Evolutionary conservation across 2,797 vertebrate species (phyloP).

Genomic region (Aeoliscus strigatus): DNA sequence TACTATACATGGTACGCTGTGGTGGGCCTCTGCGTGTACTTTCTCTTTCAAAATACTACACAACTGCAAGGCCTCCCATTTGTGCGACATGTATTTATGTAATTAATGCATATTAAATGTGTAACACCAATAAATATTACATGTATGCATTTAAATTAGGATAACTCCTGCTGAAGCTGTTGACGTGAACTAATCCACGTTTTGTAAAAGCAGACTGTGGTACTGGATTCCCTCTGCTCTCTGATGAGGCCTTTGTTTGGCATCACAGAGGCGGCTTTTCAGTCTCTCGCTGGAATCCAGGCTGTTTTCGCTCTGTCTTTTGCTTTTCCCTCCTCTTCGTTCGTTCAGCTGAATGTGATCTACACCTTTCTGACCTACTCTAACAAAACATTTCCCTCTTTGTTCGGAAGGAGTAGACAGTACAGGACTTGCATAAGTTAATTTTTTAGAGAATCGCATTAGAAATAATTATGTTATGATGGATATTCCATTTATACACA

Average conservation of each 20-base stretch:
- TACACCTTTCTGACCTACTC: not conserved
- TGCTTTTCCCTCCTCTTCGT: conserved; percentile 1
- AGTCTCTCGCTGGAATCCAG: conserved; percentile 52
- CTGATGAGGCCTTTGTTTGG: conserved; percentile 53
- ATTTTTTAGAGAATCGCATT: too few species aligned
- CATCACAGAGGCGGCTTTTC: conserved; percentile 46
- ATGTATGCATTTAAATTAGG: too few species aligned
- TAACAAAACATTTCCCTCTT: conserved; percentile 2
- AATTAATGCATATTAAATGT: conserved; percentile 2
- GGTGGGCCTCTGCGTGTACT: conserved; percentile 14
- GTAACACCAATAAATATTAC: conserved; percentile 9
- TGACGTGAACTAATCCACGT: conserved; percentile 4
- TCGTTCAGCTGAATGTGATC: not conserved
- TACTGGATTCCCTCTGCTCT: conserved; percentile 27
- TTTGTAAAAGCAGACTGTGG: conserved; percentile 8
- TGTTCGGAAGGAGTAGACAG: not conserved
- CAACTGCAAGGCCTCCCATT: conserved; percentile 5
- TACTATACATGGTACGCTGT: not conserved
- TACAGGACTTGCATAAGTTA: not conserved
- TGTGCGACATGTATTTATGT: conserved; percentile 4
- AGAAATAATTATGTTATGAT: too few species aligned
- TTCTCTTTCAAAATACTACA: conserved; percentile 13
- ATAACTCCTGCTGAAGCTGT: not conserved
- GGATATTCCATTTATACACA: too few species aligned
- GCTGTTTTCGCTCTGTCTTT: conserved; percentile 11